Percentiles rank a stretch among this genome's conserved stretches.
Evolutionary conservation across 1,140 invertebrate genomes (phyloP).

Genomic region (Chrysomallon squamiferum): DNA sequence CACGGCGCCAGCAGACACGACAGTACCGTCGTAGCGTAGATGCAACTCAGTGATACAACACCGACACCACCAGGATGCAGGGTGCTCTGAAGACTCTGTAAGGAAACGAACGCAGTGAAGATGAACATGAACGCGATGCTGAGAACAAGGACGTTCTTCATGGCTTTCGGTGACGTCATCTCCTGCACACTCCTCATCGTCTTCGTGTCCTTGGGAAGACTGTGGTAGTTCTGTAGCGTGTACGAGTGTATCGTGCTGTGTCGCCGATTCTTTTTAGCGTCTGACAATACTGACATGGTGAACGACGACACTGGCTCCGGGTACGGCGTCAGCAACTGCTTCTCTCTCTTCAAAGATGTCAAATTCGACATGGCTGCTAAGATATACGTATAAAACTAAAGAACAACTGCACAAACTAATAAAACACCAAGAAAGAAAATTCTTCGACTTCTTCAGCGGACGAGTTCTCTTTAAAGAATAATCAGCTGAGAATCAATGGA

Average conservation of each 20-base stretch:
- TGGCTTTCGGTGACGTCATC: constrained; percentile 47
- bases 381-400: background rate
- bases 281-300: constrained; percentile 15
- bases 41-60: constrained; percentile 54
- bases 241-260: constrained; percentile 54
- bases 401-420: background rate
- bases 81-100: constrained; percentile 58
- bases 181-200: constrained; percentile 31
- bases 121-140: constrained; percentile 59
- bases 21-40: constrained; percentile 55
- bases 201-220: constrained; percentile 43
- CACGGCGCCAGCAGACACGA: constrained; percentile 59
- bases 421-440: background rate
- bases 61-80: constrained; percentile 55
- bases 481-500: too few relatives aligned
- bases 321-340: constrained; percentile 12
- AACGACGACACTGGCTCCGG: constrained; percentile 16
- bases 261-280: constrained; percentile 36
- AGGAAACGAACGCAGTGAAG: constrained; percentile 57
- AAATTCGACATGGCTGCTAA: background rate
- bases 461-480: background rate
- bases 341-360: background rate
- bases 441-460: background rate
- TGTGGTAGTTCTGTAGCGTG: constrained; percentile 49
- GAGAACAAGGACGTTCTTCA: constrained; percentile 57